Evolutionary conservation across 30 jellyfish, hydroid and myxozoan genomes (phyloP).

Genomic region (Cassiopea xamachana): DNA sequence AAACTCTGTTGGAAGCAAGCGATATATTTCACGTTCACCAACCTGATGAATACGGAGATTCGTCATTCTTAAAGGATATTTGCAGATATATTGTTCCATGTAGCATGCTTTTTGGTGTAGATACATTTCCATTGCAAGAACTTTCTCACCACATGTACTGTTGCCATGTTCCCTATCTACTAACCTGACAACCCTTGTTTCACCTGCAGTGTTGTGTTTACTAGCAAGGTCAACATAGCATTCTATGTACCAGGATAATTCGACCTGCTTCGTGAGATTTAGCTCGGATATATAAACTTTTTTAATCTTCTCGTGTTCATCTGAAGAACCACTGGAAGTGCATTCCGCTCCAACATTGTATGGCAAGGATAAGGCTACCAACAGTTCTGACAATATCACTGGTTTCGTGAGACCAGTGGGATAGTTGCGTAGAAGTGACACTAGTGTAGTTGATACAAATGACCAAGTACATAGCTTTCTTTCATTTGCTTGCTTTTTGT

Average conservation of each 20-base stretch:
- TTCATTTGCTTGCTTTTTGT: slow-evolving; percentile 1
- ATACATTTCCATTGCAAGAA: slow-evolving; percentile 61
- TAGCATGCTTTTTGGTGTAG: slow-evolving; percentile 50
- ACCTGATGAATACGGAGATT: slow-evolving; percentile 50
- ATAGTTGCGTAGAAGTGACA: slow-evolving; percentile 1
- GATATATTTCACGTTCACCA: neutral
- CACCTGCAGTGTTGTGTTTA: neutral
- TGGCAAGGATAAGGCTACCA: slow-evolving; percentile 5
- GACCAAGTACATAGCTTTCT: slow-evolving; percentile 28
- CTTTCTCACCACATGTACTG: neutral
- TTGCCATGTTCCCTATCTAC: neutral
- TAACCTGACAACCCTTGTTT: slow-evolving; percentile 28
- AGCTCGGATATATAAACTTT: slow-evolving; percentile 21
- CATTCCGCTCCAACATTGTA: neutral
- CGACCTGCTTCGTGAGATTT: slow-evolving; percentile 47
- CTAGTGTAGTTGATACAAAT: neutral
- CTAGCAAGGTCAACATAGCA: neutral
- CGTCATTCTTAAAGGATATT: slow-evolving; percentile 48
- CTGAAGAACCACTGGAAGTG: neutral
- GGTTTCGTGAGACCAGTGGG: slow-evolving; percentile 60
- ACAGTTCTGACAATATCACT: slow-evolving; percentile 27
- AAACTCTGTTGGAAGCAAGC: slow-evolving; percentile 65
- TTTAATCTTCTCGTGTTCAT: neutral
- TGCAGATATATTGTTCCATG: slow-evolving; percentile 20
- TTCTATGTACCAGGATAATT: slow-evolving; percentile 7